phyloP scores from a whole-genome alignment of 2,113 vertebrate genomes.

The Eurystomus gularis region DNA sequence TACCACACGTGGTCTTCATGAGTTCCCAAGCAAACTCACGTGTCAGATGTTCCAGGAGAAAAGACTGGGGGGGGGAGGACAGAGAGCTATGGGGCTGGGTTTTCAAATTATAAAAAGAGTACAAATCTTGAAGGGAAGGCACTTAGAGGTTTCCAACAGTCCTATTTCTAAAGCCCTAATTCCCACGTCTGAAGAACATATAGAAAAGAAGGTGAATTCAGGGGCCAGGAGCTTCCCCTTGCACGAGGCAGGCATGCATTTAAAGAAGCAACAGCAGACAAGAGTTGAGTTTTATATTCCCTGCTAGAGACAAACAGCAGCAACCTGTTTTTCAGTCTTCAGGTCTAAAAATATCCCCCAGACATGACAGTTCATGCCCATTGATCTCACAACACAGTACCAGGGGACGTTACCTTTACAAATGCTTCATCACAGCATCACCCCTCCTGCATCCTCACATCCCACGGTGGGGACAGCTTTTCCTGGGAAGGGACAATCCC shows the following conservation, averaged over 20 bases:
- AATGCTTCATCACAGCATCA: neutral
- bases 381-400: neutral
- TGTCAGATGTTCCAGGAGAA: neutral
- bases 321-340: neutral
- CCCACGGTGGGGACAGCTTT: neutral
- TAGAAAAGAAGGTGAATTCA: neutral
- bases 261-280: neutral
- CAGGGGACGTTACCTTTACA: neutral
- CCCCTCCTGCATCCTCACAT: neutral
- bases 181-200: neutral
- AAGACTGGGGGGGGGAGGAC: fast-evolving
- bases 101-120: neutral
- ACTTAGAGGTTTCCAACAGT: neutral
- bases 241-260: neutral
- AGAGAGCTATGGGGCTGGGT: neutral
- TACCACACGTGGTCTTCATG: neutral
- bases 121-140: neutral
- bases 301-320: neutral
- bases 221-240: neutral
- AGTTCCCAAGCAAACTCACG: neutral
- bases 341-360: neutral
- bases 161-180: neutral
- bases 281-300: neutral
- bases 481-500: neutral
- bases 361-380: neutral